Base-by-base conservation (phyloP, 2,797 vertebrate species). In the Florisuga fusca region DNA sequence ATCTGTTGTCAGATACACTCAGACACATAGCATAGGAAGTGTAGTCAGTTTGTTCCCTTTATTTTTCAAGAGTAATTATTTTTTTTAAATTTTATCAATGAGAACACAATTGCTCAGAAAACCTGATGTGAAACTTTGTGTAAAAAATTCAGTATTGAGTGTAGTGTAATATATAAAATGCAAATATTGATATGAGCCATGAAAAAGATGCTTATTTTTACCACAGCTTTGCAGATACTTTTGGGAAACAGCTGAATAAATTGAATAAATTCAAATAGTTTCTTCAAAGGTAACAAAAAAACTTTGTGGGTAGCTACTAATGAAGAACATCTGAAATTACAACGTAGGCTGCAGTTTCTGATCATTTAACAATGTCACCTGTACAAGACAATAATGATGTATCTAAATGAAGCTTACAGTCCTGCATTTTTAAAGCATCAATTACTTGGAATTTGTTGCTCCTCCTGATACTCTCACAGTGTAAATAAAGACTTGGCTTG, bases 81-180 rank as follows among this genome's bases (percentile, higher is more conserved):
- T 20, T 84, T 71, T 59, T 50, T 9, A 27, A 72, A 41, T 55
- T 77, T 69, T 53, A 50, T 62, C 61, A 55, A 29, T 62, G 31
- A 51, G 3, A 80, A 21, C 36, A 26, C 3, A 1, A 3, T 16
- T 4, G 3, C 36, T 77, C 57, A 74, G 31, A 85, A 89, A 90
- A 87, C 13, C 33, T 9, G 7, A 4, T 31, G 12, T 43, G 62
- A 81, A 80, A 48, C 6, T 15, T 10, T 0, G 0, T 1, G 0
- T 48, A 72, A 10, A 71, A 92, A 86, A 90, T 71, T 48, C 8
- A 66, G 6, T 57, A 48, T 4, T 26, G 17, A 84, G 48, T 43
- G 38, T 25, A 66, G 75, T 13, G 4, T 31, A 68, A 61, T 29
- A 73, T 9, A 62, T 26, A 25, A 16, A 87, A 81, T 57, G 63